Percentiles rank a stretch among this genome's conserved stretches.
Evolutionary conservation across 2,113 vertebrate genomes (phyloP).

Genomic region (Periophthalmus modestus): DNA sequence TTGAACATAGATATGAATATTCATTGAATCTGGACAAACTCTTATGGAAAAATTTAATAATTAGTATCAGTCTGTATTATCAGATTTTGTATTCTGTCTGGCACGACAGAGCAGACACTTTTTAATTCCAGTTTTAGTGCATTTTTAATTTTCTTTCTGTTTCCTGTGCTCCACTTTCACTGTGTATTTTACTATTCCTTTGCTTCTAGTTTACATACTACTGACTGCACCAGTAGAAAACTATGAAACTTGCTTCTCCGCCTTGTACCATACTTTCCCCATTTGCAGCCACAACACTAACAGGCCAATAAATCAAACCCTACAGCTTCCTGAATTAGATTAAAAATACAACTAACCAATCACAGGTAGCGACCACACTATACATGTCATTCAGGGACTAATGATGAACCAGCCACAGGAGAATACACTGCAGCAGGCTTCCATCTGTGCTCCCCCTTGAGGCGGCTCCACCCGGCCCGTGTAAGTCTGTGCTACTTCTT

Average conservation of each 20-base stretch:
- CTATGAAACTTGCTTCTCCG: slow-evolving; percentile 34
- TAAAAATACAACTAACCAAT: slow-evolving; percentile 39
- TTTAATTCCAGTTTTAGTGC: slow-evolving; percentile 31
- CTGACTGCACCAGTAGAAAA: slow-evolving; percentile 20
- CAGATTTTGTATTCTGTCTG: slow-evolving; percentile 25
- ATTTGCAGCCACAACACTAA: slow-evolving; percentile 8
- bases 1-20: slow-evolving; percentile 33
- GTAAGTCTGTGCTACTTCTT: slow-evolving; percentile 44
- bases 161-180: slow-evolving; percentile 40
- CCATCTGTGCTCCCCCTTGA: slow-evolving; percentile 64
- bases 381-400: slow-evolving; percentile 57
- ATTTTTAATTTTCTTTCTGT: slow-evolving; percentile 58
- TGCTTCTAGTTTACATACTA: slow-evolving; percentile 44
- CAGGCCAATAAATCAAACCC: slow-evolving; percentile 20
- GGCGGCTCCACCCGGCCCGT: slow-evolving; percentile 41
- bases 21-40: slow-evolving; percentile 7
- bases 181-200: slow-evolving; percentile 49
- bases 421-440: slow-evolving; percentile 36
- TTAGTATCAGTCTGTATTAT: slow-evolving; percentile 6
- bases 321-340: slow-evolving; percentile 6
- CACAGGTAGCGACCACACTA: slow-evolving; percentile 18
- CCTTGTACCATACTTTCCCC: slow-evolving; percentile 8
- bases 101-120: slow-evolving; percentile 23
- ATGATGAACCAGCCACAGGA: slow-evolving; percentile 39
- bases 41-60: slow-evolving; percentile 14